phyloP scores from a whole-genome alignment of 1,140 invertebrate genomes.

The Drosophila azteca region DNA sequence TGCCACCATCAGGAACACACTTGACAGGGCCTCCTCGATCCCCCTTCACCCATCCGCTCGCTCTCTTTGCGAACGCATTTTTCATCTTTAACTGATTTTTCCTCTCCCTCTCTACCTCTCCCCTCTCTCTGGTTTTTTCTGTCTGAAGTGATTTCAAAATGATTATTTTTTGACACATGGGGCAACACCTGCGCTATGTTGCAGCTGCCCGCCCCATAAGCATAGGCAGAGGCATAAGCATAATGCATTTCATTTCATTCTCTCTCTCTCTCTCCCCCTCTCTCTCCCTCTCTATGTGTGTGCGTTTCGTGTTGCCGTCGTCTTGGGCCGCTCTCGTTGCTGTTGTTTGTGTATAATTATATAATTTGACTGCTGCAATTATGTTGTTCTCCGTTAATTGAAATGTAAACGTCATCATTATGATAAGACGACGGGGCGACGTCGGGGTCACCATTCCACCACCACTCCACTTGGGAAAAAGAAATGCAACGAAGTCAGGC shows the following conservation, averaged over 20 bases:
- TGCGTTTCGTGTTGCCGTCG: constrained; percentile 2
- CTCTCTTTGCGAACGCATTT: constrained; percentile 56
- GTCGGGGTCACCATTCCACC: constrained; percentile 20
- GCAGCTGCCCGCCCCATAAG: constrained; percentile 59
- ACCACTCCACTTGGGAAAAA: constrained; percentile 10
- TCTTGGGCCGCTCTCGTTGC: constrained; percentile 1
- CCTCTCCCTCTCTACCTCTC: constrained; percentile 15
- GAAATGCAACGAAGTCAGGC: not conserved
- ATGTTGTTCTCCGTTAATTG: constrained; percentile 78
- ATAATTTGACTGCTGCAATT: constrained; percentile 81
- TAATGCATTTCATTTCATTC: not conserved
- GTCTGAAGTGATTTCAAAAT: constrained; percentile 76
- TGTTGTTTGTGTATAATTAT: constrained; percentile 75
- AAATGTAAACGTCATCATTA: constrained; percentile 81
- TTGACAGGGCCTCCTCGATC: constrained; percentile 38
- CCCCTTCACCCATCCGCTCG: not conserved
- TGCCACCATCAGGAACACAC: constrained; percentile 40
- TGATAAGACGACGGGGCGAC: constrained; percentile 67
- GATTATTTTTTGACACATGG: constrained; percentile 81
- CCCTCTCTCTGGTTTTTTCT: not conserved
- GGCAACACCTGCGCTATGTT: constrained; percentile 72
- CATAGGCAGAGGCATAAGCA: not conserved
- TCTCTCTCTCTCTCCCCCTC: constrained; percentile 9
- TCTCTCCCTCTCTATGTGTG: not conserved
- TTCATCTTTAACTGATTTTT: constrained; percentile 51